phyloP scores from a whole-genome alignment of 1,140 invertebrate genomes.

The Lepidurus apus region DNA sequence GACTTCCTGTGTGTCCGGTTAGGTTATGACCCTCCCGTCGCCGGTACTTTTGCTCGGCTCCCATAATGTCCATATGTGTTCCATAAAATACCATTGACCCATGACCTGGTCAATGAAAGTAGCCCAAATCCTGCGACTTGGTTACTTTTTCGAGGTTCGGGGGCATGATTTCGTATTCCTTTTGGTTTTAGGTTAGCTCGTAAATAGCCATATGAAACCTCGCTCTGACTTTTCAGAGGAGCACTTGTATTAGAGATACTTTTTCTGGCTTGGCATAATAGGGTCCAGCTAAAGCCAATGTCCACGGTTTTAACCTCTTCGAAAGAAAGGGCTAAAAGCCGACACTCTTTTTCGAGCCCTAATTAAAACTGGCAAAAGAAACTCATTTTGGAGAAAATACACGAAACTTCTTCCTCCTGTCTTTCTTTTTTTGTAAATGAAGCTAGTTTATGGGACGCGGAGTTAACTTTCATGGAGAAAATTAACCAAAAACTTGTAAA shows the following conservation, averaged over 20 bases:
- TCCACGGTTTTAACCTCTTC: background rate
- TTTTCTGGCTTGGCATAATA: background rate
- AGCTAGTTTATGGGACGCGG: background rate
- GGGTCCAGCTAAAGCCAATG: conserved; percentile 7
- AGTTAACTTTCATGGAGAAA: background rate
- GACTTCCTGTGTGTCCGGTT: conserved; percentile 16
- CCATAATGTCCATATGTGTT: background rate
- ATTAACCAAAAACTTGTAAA: no score
- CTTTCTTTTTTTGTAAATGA: background rate
- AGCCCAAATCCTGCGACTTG: background rate
- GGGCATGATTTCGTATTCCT: background rate
- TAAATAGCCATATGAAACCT: conserved; percentile 13
- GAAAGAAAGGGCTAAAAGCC: background rate
- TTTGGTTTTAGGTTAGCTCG: conserved; percentile 6
- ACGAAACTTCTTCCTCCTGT: background rate
- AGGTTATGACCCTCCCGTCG: background rate
- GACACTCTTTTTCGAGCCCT: background rate
- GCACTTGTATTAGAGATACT: conserved; percentile 5
- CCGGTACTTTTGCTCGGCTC: background rate
- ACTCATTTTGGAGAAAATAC: background rate
- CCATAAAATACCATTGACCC: conserved; percentile 10
- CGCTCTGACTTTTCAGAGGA: conserved; percentile 4
- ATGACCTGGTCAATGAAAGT: conserved; percentile 14
- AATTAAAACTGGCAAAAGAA: conserved; percentile 5
- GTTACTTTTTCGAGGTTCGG: background rate